Percentiles rank a stretch among this genome's conserved stretches.
Conservation (phyloP, 2,888 invertebrate genomes). For the Caenorhabditis doughertyi region DNA sequence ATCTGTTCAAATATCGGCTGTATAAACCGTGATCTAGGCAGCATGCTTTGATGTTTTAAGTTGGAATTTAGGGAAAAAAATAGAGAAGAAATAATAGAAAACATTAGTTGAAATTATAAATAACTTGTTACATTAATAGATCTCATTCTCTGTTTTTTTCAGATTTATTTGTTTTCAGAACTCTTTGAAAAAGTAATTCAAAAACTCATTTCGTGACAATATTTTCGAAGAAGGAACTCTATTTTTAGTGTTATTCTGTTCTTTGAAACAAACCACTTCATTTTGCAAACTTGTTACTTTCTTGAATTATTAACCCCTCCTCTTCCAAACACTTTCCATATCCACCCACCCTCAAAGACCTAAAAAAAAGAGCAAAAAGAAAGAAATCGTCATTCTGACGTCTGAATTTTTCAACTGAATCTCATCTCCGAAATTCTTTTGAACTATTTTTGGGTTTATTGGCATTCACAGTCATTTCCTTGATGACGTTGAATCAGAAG, state of each 20-base stretch:
- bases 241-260: neutral
- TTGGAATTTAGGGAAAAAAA: neutral
- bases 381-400: constrained; percentile 38
- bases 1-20: constrained; percentile 39
- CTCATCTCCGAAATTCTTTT: constrained; percentile 15
- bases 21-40: constrained; percentile 19
- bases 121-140: too few species aligned
- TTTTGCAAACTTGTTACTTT: constrained; percentile 14
- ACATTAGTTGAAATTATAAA: constrained; percentile 1
- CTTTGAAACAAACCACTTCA: neutral
- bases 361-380: constrained; percentile 9
- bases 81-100: constrained; percentile 3
- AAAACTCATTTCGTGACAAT: neutral
- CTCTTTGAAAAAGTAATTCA: neutral
- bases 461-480: neutral
- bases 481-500: neutral
- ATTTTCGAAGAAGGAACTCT: neutral
- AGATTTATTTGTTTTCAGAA: neutral
- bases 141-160: neutral
- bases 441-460: neutral
- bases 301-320: constrained; percentile 13
- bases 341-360: constrained; percentile 21
- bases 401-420: constrained; percentile 18
- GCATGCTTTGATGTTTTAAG: constrained; percentile 32
- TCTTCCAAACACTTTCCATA: neutral